A percentile compares a stretch with the other conserved stretches of the same genome.
Evolutionary conservation across 2,888 invertebrate genomes (phyloP).

Genomic region (Drosophila subsilvestris): DNA sequence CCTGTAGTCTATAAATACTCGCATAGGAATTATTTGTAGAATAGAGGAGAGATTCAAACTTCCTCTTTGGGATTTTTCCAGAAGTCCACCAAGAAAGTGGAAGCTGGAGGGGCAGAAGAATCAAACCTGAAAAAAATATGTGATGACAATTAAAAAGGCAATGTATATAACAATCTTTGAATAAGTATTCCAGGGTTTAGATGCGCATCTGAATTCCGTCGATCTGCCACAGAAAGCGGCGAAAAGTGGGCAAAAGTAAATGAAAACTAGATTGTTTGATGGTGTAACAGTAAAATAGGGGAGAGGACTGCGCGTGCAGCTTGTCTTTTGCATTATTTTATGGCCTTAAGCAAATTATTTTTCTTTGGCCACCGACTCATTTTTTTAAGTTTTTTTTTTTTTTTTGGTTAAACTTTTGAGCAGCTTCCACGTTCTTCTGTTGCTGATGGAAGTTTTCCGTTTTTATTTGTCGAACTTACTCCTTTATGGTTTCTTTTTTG

Average conservation of each 20-base stretch:
- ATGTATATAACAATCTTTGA: no score
- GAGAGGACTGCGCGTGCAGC: constrained; percentile 3
- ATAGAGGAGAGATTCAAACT: no score
- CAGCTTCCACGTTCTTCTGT: constrained; percentile 5
- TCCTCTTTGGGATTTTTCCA: no score
- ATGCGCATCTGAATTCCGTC: no score
- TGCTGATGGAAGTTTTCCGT: constrained; percentile 23
- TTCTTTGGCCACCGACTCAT: constrained; percentile 45
- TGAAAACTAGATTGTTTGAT: constrained; percentile 13
- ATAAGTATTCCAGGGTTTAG: no score
- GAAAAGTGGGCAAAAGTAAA: background rate
- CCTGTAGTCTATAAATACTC: background rate
- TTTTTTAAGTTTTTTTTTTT: background rate
- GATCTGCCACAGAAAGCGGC: no score
- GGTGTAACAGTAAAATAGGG: background rate
- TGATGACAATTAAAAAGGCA: no score
- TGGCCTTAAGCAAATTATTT: constrained; percentile 73
- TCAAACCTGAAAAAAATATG: no score
- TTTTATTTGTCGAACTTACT: constrained; percentile 48
- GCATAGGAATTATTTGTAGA: no score
- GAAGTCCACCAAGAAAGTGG: no score
- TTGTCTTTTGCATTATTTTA: constrained; percentile 69
- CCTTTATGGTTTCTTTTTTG: constrained; percentile 23
- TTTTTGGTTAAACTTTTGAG: constrained; percentile 64
- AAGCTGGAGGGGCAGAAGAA: no score